A percentile compares a stretch with the other conserved stretches of the same genome.
These are phyloP conservation scores for Anarrhichthys ocellatus DNA, from an alignment of 2,113 vertebrate species.

Conservation along the genomic window DNA sequence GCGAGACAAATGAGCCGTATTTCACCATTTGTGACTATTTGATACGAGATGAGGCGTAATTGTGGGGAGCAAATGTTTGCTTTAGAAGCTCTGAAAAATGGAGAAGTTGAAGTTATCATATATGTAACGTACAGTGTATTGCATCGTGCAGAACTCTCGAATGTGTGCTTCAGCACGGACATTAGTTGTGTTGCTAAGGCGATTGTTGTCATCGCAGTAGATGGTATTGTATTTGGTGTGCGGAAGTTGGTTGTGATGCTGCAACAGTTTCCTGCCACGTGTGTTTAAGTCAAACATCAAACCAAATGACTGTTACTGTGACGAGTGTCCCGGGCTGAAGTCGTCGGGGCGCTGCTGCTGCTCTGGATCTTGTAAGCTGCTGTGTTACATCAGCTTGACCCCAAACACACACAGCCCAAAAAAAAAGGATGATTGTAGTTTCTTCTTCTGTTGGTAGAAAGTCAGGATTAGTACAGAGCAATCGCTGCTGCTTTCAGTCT, in stretches of 20 bases:
- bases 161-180: not conserved
- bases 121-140: not conserved
- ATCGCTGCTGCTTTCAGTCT: slow-evolving; percentile 10
- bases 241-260: slow-evolving; percentile 1
- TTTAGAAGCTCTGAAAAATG: not conserved
- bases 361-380: slow-evolving; percentile 65
- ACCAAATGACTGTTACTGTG: slow-evolving; percentile 21
- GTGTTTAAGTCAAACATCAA: slow-evolving; percentile 20
- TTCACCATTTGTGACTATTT: not conserved
- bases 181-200: slow-evolving; percentile 24
- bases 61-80: slow-evolving; percentile 35
- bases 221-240: not conserved
- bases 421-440: not conserved
- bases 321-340: slow-evolving; percentile 30
- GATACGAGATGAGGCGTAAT: slow-evolving; percentile 15
- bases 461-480: slow-evolving; percentile 18
- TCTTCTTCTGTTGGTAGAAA: not conserved
- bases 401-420: slow-evolving; percentile 41
- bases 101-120: not conserved
- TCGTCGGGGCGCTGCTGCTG: slow-evolving; percentile 45
- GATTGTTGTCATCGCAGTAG: not conserved
- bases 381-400: slow-evolving; percentile 57
- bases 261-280: slow-evolving; percentile 15
- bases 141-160: not conserved
- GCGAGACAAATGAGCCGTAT: slow-evolving; percentile 6